Evolutionary conservation across 2,113 vertebrate genomes (phyloP), one percentile per base, ranked within the genome.

Genomic region (Acrocephalus kingi): DNA sequence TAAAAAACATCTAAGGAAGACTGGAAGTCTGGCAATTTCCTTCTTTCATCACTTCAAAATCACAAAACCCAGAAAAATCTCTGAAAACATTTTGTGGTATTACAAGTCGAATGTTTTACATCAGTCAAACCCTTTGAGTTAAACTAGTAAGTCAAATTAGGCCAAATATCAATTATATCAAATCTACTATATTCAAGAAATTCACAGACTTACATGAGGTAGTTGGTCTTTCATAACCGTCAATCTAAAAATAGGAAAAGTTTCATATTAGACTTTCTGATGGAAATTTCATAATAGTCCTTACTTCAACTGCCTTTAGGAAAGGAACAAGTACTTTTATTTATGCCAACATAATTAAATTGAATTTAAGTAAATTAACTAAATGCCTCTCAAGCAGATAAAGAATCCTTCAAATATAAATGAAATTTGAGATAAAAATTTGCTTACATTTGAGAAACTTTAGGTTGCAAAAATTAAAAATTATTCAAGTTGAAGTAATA

Each of bases 181-280:
- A 23, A 79, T 61, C 22, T 58, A 33, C 20, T 59, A 43, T 14
- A 91, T 31, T 79, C 7, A 84, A 48, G 24, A 63, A 84, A 71
- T 75, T 81, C 16, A 67, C 4, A 89, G 19, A 97, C 96, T 97
- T 95, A 97, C 94, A 9, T 84, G 78, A 69, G 66, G 46, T 72
- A 82, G 84, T 25, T 62, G 84, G 64, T 84, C 76, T 92, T 54
- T 37, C 0, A 7, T 31, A 94, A 82, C 51, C 89, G 93, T 96
- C 94, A 55, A 20, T 46, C 97, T 97, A 87, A 61, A 52, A 94
- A 87, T 0, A 93, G 24, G 86, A 81, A 18, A 20, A 27, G 17
- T 27, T 89, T 94, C 21, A 2, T 54, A 52, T 96, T 85, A 93
- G 62, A 94, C 51, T 43, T 80, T 46, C 16, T 83, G 39, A 73